Evolutionary conservation across 2,888 invertebrate genomes (phyloP).

Genomic region (Callimorpha dominula): DNA sequence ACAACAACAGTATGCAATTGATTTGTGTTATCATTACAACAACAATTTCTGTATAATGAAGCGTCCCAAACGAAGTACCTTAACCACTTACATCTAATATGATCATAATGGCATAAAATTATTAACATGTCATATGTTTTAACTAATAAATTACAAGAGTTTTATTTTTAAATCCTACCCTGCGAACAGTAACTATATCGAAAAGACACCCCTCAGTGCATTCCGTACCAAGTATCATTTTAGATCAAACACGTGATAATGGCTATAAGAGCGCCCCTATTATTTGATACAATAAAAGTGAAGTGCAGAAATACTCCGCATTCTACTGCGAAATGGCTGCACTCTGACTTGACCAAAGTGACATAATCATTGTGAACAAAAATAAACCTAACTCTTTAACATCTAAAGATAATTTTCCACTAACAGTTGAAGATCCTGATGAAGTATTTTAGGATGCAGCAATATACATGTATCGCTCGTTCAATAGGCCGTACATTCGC

Average conservation of each 20-base stretch:
- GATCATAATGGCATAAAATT: too few relatives aligned
- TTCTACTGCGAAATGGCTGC: conserved; percentile 78
- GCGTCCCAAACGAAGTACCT: too few relatives aligned
- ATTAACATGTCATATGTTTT: not conserved
- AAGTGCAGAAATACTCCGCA: conserved; percentile 86
- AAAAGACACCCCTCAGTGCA: conserved; percentile 64
- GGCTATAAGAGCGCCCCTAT: conserved; percentile 86
- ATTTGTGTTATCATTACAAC: too few relatives aligned
- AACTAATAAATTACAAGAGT: not conserved
- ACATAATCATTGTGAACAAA: conserved; percentile 34
- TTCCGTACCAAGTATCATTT: conserved; percentile 82
- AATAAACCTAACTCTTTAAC: conserved; percentile 34
- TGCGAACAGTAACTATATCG: conserved; percentile 59
- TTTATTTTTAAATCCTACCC: conserved; percentile 28
- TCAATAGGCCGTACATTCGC: conserved; percentile 80
- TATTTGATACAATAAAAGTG: conserved; percentile 87
- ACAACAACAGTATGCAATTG: too few relatives aligned
- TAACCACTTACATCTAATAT: too few relatives aligned
- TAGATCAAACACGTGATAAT: conserved; percentile 87
- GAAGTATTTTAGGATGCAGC: conserved; percentile 70
- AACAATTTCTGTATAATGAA: too few relatives aligned
- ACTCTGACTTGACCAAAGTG: conserved; percentile 62
- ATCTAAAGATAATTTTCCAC: conserved; percentile 49
- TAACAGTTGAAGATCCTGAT: conserved; percentile 49
- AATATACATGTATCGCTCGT: conserved; percentile 65